Conservation (phyloP, 2,113 vertebrate species). For the Hystrix brachyura region DNA sequence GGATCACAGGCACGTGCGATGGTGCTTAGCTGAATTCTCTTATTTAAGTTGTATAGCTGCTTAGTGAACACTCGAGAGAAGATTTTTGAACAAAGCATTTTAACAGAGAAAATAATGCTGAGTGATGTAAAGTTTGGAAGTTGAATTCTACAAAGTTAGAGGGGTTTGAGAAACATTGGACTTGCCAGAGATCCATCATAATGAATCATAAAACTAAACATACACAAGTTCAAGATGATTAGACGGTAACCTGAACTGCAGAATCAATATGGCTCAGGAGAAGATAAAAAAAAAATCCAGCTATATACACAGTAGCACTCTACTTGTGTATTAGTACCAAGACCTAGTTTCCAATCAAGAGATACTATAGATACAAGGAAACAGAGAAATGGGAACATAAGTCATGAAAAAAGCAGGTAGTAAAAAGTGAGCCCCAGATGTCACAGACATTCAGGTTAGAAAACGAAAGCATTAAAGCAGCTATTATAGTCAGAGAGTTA, state of each 20-base stretch:
- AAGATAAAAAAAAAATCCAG: background rate
- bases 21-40: background rate
- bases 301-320: background rate
- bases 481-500: background rate
- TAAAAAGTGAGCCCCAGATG: background rate
- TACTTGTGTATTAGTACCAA: background rate
- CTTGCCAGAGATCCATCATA: background rate
- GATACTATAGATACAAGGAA: background rate
- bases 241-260: background rate
- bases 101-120: conserved; percentile 9
- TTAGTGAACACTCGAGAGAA: conserved; percentile 19
- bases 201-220: background rate
- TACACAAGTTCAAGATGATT: background rate
- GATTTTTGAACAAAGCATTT: background rate
- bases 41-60: background rate
- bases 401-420: background rate
- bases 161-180: background rate
- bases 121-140: background rate
- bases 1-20: background rate
- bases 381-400: background rate
- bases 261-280: background rate
- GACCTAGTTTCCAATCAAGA: background rate
- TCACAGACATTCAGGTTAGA: background rate
- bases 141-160: background rate
- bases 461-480: conserved; percentile 9